Conservation (phyloP, 2,888 invertebrate species). For the Pseudococcus jackbeardsleyi region DNA sequence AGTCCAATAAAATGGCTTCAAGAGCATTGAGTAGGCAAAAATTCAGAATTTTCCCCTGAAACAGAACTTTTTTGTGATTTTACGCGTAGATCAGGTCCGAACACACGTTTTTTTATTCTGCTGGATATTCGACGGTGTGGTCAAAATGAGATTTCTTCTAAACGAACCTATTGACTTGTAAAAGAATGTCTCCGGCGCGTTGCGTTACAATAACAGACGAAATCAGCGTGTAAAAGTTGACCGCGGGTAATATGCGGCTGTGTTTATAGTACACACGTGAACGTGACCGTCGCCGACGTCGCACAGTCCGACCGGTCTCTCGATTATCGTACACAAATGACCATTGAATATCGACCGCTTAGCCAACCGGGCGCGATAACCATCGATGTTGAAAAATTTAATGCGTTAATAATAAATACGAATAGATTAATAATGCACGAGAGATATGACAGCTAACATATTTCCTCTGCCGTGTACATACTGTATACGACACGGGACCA, state of each 20-base stretch:
- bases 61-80: no score
- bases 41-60: no score
- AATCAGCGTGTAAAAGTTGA: background rate
- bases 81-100: no score
- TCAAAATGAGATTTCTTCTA: background rate
- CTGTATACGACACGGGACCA: background rate
- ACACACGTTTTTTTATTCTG: no score
- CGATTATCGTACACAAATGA: conserved; percentile 23
- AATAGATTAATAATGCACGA: conserved; percentile 40
- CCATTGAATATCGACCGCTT: conserved; percentile 46
- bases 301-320: background rate
- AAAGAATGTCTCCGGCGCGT: background rate
- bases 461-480: background rate
- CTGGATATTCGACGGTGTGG: no score
- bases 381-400: conserved; percentile 54
- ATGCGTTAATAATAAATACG: conserved; percentile 52
- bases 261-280: background rate
- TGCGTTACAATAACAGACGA: background rate
- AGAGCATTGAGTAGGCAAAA: no score
- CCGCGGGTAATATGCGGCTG: background rate
- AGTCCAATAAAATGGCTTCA: no score
- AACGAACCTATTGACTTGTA: background rate
- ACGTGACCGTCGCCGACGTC: background rate
- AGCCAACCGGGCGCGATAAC: conserved; percentile 25
- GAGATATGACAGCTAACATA: conserved; percentile 35